Conservation (phyloP, 2,888 invertebrate genomes). For the Desoria tigrina region DNA sequence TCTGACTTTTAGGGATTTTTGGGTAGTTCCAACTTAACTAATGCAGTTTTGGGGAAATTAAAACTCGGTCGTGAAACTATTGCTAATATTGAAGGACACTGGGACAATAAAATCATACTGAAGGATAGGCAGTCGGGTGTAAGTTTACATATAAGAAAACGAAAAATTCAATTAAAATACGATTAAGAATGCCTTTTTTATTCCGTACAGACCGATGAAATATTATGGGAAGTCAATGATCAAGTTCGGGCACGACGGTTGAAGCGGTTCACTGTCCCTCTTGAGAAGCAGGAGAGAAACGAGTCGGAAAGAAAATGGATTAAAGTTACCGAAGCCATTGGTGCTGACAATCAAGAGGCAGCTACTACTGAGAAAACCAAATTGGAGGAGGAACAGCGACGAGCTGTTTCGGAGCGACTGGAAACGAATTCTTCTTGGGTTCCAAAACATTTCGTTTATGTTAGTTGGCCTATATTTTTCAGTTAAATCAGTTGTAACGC, state of each 20-base stretch:
- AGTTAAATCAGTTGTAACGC: not conserved
- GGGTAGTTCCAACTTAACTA: slow-evolving; percentile 81
- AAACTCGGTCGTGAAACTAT: slow-evolving; percentile 85
- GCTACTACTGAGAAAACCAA: slow-evolving; percentile 90
- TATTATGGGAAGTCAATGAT: slow-evolving; percentile 72
- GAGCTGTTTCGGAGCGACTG: slow-evolving; percentile 70
- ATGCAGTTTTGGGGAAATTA: slow-evolving; percentile 79
- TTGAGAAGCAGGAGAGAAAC: slow-evolving; percentile 73
- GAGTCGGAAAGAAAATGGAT: slow-evolving; percentile 89
- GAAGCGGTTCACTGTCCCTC: slow-evolving; percentile 73
- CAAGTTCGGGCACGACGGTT: slow-evolving; percentile 72
- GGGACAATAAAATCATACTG: slow-evolving; percentile 85
- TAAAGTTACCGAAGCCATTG: slow-evolving; percentile 81
- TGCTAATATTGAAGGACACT: slow-evolving; percentile 82
- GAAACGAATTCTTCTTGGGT: slow-evolving; percentile 69
- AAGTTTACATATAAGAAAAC: slow-evolving; percentile 55
- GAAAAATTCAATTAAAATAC: no score
- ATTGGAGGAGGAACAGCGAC: slow-evolving; percentile 83
- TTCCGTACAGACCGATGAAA: slow-evolving; percentile 64
- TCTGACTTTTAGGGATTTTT: slow-evolving; percentile 94
- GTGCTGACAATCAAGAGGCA: slow-evolving; percentile 76
- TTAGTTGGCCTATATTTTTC: slow-evolving; percentile 16
- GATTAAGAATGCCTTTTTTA: no score
- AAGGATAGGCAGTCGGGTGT: slow-evolving; percentile 78
- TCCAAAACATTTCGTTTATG: slow-evolving; percentile 72